Base-by-base conservation (phyloP, 2,113 vertebrate species). In the Pyxicephalus adspersus region DNA sequence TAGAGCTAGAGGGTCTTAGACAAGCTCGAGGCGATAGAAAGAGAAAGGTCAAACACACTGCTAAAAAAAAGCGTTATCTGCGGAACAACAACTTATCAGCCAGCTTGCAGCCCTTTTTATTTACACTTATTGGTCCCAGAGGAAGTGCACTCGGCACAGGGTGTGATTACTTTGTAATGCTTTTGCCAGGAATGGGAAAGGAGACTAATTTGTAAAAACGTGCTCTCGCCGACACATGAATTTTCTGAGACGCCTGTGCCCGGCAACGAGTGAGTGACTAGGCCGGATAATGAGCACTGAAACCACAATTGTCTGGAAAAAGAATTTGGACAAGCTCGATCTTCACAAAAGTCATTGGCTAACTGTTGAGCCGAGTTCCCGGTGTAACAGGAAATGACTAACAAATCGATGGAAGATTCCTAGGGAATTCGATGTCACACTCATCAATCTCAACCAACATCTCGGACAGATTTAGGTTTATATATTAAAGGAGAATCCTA, bases 81-180 rank as follows among this genome's bases (percentile, higher is more conserved):
- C 91, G 90, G 89, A 92, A 92, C 92, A 93, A 93, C 91, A 93
- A 94, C 90, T 94, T 95, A 95, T 94, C 93, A 90, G 93, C 86
- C 91, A 94, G 92, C 90, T 91, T 91, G 89, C 93, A 94, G 92
- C 87, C 87, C 86, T 92, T 92, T 90, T 95, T 96, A 96, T 95
- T 96, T 96, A 96, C 91, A 96, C 92, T 93, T 94, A 94, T 94
- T 95, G 92, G 91, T 96, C 95, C 93, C 93, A 93, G 89, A 93
- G 94, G 94, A 94, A 92, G 91, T 90, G 89, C 89, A 93, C 93
- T 92, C 88, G 93, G 91, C 84, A 85, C 94, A 86, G 89, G 89
- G 90, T 92, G 87, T 90, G 87, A 96, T 94, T 95, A 93, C 89
- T 93, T 93, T 94, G 91, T 95, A 97, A 96, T 95, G 92, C 96